Evolutionary conservation across 2,113 vertebrate genomes (phyloP).

Genomic region (Sceloporus undulatus): DNA sequence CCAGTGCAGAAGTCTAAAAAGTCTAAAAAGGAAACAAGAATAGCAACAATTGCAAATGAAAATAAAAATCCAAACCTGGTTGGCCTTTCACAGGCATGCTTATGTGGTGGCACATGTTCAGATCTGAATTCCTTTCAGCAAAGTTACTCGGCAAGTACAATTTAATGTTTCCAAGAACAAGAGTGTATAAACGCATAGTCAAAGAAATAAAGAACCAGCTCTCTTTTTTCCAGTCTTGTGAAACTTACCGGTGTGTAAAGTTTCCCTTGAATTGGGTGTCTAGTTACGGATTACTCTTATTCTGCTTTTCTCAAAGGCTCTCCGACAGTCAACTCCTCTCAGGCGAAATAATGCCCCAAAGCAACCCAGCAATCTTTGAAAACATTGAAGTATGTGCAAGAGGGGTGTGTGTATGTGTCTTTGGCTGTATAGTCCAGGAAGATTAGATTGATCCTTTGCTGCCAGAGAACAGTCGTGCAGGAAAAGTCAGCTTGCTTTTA

Average conservation of each 20-base stretch:
- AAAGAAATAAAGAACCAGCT: not conserved
- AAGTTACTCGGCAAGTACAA: not conserved
- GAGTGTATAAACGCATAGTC: slow-evolving; percentile 8
- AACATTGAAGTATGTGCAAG: not conserved
- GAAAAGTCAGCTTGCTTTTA: slow-evolving; percentile 11
- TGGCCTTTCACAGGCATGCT: not conserved
- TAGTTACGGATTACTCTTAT: slow-evolving; percentile 4
- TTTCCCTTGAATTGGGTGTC: slow-evolving; percentile 40
- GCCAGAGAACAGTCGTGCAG: not conserved
- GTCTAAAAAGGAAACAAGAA: not conserved
- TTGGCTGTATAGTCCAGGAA: not conserved
- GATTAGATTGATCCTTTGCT: not conserved
- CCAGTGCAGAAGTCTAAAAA: not conserved
- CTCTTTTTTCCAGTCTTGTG: not conserved
- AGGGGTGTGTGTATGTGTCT: not conserved
- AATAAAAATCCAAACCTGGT: not conserved
- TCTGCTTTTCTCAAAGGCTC: not conserved
- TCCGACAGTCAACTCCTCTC: not conserved
- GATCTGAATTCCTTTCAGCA: slow-evolving; percentile 4
- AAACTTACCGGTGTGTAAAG: slow-evolving; percentile 62
- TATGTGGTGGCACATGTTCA: not conserved
- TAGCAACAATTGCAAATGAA: not conserved
- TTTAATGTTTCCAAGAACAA: not conserved
- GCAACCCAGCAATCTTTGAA: not conserved
- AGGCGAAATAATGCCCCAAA: not conserved